Conservation (phyloP, 2,113 vertebrate genomes). For the Pangasianodon hypophthalmus region DNA sequence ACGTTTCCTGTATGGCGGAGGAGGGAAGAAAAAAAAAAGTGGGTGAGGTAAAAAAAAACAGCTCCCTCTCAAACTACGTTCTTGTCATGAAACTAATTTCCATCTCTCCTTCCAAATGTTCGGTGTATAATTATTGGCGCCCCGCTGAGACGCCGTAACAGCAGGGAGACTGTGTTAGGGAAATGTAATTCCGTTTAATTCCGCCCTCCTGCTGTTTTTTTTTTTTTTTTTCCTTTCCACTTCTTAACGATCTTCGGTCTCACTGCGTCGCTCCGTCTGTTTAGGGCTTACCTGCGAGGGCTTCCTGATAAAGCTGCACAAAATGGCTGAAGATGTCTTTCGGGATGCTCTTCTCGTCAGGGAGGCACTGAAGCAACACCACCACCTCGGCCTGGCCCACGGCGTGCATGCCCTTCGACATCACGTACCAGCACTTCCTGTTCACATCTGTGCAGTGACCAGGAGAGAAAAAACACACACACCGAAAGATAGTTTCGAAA, state of each 20-base stretch:
- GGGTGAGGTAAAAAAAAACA: too few relatives aligned
- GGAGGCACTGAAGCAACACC: slow-evolving; percentile 95
- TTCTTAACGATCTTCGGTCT: background rate
- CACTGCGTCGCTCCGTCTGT: background rate
- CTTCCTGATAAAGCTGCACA: slow-evolving; percentile 95
- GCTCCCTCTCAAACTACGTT: background rate
- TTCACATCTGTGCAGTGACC: slow-evolving; percentile 86
- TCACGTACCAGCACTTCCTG: slow-evolving; percentile 97
- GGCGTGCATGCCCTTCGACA: slow-evolving; percentile 96
- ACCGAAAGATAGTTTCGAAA: background rate
- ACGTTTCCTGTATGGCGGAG: slow-evolving; percentile 80
- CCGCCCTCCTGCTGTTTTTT: background rate
- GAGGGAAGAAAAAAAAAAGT: background rate
- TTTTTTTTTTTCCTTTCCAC: background rate
- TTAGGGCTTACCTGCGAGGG: slow-evolving; percentile 58
- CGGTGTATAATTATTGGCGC: background rate
- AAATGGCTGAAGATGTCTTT: slow-evolving; percentile 96
- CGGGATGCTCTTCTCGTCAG: slow-evolving; percentile 94
- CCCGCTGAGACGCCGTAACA: background rate
- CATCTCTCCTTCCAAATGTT: background rate
- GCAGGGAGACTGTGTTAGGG: background rate
- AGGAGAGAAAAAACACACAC: background rate
- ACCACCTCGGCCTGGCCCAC: slow-evolving; percentile 95
- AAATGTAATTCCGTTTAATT: background rate
- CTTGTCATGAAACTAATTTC: background rate